Evolutionary conservation across 2,797 vertebrate species (phyloP).

Genomic region (Echiichthys vipera): DNA sequence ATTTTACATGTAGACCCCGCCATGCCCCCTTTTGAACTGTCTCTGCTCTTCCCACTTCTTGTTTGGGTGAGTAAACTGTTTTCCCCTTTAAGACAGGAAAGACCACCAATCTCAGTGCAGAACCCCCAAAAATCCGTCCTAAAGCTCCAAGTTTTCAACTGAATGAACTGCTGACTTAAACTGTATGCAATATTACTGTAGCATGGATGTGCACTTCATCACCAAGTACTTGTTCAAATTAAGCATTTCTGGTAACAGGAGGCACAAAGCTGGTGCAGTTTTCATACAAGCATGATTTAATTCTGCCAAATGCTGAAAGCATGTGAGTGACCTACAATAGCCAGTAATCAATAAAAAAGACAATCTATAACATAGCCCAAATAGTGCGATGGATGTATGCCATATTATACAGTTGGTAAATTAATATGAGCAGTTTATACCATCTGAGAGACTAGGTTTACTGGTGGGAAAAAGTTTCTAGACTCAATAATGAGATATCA

Average conservation of each 20-base stretch:
- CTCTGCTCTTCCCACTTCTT: slow-evolving; percentile 3
- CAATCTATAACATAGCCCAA: background rate
- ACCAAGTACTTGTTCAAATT: slow-evolving; percentile 39
- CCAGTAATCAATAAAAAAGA: background rate
- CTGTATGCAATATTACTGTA: slow-evolving; percentile 23
- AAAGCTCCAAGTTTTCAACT: slow-evolving; percentile 35
- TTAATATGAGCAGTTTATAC: background rate
- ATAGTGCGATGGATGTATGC: background rate
- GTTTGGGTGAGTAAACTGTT: slow-evolving; percentile 42
- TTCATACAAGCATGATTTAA: slow-evolving; percentile 1
- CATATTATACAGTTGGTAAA: background rate
- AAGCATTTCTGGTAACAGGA: slow-evolving; percentile 40
- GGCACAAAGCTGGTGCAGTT: slow-evolving; percentile 3
- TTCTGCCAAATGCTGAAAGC: slow-evolving; percentile 8
- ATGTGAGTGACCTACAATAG: background rate
- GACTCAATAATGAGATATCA: slow-evolving; percentile 5
- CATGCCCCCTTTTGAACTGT: slow-evolving; percentile 10
- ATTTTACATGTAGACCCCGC: slow-evolving; percentile 68
- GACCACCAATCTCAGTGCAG: slow-evolving; percentile 11
- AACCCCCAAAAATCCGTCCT: slow-evolving; percentile 11
- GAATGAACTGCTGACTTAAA: slow-evolving; percentile 47
- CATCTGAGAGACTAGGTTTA: background rate
- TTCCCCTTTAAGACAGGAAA: slow-evolving; percentile 17
- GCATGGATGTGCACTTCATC: slow-evolving; percentile 11
- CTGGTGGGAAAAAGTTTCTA: background rate